phyloP scores from a whole-genome alignment of 1,140 invertebrate species.

The Antheraea mylitta region DNA sequence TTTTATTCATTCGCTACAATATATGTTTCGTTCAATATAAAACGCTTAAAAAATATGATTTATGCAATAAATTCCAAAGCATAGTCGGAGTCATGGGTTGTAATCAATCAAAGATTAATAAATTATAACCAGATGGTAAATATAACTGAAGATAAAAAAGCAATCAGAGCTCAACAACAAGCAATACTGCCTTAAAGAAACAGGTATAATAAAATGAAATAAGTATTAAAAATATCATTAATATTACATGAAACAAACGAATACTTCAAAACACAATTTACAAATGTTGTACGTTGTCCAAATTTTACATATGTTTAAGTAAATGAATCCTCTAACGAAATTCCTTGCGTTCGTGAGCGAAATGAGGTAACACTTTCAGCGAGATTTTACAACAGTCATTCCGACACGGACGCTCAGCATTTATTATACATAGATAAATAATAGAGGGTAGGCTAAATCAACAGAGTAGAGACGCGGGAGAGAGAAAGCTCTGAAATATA shows the following conservation, averaged over 20 bases:
- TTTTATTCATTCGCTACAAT: no score
- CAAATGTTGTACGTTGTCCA: background rate
- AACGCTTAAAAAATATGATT: no score
- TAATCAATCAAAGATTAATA: no score
- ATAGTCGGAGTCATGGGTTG: no score
- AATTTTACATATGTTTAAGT: background rate
- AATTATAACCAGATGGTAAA: no score
- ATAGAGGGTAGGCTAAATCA: slow-evolving; percentile 5
- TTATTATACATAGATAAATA: slow-evolving; percentile 4
- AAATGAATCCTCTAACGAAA: background rate
- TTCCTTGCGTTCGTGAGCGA: background rate
- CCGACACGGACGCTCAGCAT: background rate
- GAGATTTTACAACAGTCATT: background rate
- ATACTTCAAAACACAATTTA: background rate
- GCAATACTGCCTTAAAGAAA: no score
- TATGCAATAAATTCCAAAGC: no score
- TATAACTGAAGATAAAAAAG: no score
- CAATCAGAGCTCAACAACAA: no score
- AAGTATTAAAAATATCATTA: no score
- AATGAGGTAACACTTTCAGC: background rate
- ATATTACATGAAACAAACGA: background rate
- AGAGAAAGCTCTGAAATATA: slow-evolving; percentile 13
- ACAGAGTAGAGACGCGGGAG: background rate
- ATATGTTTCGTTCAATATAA: no score
- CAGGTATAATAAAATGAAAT: no score